Evolutionary conservation across 1,140 invertebrate species (phyloP), one percentile per base, ranked within the genome.

Genomic region (Penaeus vannamei): DNA sequence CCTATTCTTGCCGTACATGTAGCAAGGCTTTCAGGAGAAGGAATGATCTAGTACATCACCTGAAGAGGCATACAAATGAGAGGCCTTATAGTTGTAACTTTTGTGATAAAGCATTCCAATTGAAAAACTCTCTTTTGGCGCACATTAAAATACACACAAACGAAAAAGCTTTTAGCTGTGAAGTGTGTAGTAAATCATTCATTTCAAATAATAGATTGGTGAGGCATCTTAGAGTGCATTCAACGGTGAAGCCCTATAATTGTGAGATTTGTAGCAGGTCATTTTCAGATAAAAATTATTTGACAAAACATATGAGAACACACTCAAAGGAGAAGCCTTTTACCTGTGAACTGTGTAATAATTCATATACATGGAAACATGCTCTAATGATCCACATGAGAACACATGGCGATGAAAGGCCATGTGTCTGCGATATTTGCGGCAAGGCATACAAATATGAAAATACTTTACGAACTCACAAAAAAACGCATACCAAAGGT

Each of bases 181-280:
- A 72, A 72, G 69, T 72, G 69, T 72, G 69, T 72, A 17, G 10
- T 32, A 72, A 72, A 72, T 26, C 69, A 29, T 72, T 72, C 23
- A 72, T 32, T 29, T 19, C 26, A 17, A 72, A 72, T 22, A n/a
- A n/a, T 72, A 72, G 32, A 3, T 32, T 72, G 3, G 32, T 29
- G 32, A 72, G 26, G 17, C 69, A 72, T 72, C 26, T 72, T 19
- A 29, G 12, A 72, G 32, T 72, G 29, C 72, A 76, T 36, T n/a
- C 19, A 76, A 36, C 22, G n/a, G 72, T n/a, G 42, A 76, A 29
- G n/a, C 72, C 72, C 2, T 76, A 76, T 76, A 17, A 7, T 20
- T 76, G 26, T 76, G 42, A 76, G 19, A 26, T 72, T 72, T 72
- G 69, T 72, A 32, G 23, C 5, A 10, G 20, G 32, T 26, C 26